phyloP scores from a whole-genome alignment of 2,888 invertebrate species.

The Morinoia aosen region DNA sequence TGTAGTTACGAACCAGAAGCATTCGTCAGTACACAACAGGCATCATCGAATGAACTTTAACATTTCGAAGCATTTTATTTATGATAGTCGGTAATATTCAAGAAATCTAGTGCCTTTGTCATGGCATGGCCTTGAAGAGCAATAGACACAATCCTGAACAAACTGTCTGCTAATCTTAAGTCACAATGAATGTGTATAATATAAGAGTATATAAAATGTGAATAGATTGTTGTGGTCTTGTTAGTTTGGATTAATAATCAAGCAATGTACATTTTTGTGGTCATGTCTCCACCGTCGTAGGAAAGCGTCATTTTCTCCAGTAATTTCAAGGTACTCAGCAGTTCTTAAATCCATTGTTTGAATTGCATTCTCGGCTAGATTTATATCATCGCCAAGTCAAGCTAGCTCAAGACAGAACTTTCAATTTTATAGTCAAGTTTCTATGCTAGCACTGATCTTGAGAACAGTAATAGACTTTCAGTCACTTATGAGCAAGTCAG shows the following conservation, averaged over 20 bases:
- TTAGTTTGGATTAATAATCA: background rate
- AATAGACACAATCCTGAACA: background rate
- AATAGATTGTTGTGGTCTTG: slow-evolving; percentile 29
- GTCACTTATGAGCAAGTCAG: background rate
- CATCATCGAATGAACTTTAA: background rate
- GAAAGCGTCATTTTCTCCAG: background rate
- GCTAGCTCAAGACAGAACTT: background rate
- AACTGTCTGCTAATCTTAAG: slow-evolving; percentile 1
- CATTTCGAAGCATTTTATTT: slow-evolving; percentile 1
- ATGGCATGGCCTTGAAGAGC: background rate
- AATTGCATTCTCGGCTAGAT: background rate
- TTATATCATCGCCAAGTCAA: background rate
- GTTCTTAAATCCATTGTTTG: background rate
- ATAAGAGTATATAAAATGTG: slow-evolving; percentile 23
- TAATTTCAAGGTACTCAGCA: background rate
- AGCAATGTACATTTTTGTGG: background rate
- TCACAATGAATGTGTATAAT: background rate
- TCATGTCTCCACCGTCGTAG: background rate
- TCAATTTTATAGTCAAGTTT: background rate
- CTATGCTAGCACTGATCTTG: background rate
- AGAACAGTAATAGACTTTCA: background rate
- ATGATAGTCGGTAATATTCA: background rate
- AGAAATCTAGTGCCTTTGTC: background rate
- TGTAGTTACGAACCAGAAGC: background rate
- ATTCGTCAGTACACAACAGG: background rate